Evolutionary conservation across 2,888 invertebrate genomes (phyloP).

Genomic region (Cantharis nigra): DNA sequence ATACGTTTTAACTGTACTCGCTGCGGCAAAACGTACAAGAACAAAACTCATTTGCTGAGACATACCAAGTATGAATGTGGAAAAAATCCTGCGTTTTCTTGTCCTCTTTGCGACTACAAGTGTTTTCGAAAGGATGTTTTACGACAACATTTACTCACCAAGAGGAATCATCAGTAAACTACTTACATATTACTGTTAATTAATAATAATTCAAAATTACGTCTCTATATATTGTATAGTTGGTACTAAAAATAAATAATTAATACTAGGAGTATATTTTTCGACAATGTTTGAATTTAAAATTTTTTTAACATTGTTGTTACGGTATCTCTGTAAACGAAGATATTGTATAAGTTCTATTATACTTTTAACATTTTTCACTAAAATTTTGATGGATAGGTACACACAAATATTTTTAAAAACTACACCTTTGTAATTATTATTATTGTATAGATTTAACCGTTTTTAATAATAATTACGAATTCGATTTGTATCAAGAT

Average conservation of each 20-base stretch:
- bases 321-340: no score
- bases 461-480: no score
- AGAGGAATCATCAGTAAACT: constrained; percentile 52
- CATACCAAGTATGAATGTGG: constrained; percentile 44
- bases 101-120: constrained; percentile 43
- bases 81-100: constrained; percentile 40
- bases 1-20: constrained; percentile 1
- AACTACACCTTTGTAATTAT: no score
- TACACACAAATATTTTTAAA: no score
- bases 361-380: no score
- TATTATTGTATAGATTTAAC: no score
- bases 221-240: background rate
- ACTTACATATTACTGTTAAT: constrained; percentile 1
- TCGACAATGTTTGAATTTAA: background rate
- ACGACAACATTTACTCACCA: constrained; percentile 25
- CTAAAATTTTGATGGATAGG: no score
- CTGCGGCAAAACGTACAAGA: constrained; percentile 39
- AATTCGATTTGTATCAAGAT: no score
- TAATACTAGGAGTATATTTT: background rate
- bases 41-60: constrained; percentile 39
- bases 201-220: background rate
- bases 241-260: background rate
- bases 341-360: no score
- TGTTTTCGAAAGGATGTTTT: constrained; percentile 38
- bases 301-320: background rate